phyloP scores from a whole-genome alignment of 2,113 vertebrate genomes.

The Pluvialis apricaria region DNA sequence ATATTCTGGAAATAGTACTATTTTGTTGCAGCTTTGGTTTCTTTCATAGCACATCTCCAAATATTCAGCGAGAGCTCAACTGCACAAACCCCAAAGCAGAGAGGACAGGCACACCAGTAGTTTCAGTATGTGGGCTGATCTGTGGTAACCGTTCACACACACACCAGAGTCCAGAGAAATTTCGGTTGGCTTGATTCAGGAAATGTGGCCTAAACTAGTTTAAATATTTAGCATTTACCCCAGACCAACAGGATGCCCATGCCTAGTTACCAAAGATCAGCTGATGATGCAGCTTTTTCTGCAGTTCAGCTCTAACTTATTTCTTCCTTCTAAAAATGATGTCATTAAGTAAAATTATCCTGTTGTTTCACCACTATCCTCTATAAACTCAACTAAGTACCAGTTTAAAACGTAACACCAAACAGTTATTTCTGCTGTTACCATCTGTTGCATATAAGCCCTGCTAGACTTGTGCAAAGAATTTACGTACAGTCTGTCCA shows the following conservation, averaged over 20 bases:
- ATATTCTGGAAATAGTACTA: not conserved
- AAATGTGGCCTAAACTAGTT: not conserved
- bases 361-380: slow-evolving; percentile 24
- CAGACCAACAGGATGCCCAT: not conserved
- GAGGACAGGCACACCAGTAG: not conserved
- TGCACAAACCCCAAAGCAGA: not conserved
- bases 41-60: not conserved
- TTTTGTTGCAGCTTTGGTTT: not conserved
- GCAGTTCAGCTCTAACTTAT: not conserved
- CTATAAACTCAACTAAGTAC: slow-evolving; percentile 1
- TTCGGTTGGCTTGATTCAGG: not conserved
- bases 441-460: slow-evolving; percentile 40
- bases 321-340: not conserved
- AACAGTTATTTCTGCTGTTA: slow-evolving; percentile 40
- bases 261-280: not conserved
- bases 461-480: slow-evolving; percentile 12
- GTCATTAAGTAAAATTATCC: slow-evolving; percentile 36
- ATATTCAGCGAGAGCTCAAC: not conserved
- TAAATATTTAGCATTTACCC: not conserved
- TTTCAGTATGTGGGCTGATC: not conserved
- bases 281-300: not conserved
- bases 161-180: not conserved
- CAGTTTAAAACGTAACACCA: slow-evolving; percentile 39
- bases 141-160: not conserved
- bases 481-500: slow-evolving; percentile 30